Base-by-base conservation (phyloP, 2,888 invertebrate species). In the Amiota mariae region DNA sequence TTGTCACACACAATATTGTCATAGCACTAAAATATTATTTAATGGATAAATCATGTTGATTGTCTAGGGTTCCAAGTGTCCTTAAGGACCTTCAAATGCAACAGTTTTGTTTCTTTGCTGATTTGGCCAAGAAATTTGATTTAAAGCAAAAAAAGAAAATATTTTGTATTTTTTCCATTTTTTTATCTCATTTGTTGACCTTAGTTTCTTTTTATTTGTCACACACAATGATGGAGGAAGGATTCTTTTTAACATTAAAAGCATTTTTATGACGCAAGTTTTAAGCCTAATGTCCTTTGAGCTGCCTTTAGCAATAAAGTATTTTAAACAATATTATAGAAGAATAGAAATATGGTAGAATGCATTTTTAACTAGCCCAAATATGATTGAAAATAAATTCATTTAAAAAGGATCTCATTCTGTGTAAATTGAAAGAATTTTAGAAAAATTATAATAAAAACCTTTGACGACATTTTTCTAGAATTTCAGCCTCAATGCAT, bases 41-140 rank as follows among this genome's bases (percentile, higher is more conserved):
- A 72, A 72, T 72, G 72, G 67, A 72, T 72, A 72, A 67, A 72
- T 72, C 72, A 67, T 72, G 72, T 72, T 68, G 72, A 68, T 49
- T 68, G 72, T 20, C 51, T 36, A 15, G 11, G 36, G 6, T 36
- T 36, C 36, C 8, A 36, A 66, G 48, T 13, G 66, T 48, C 66
- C 66, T 48, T 66, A 18, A 47, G 18, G 59, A 15, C 47, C 9
- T 48, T 48, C 59, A 59, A 59, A 48, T 66, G 66, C 66, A 66
- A 66, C 66, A 66, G 66, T 66, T 66, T 66, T 15, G 66, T 66
- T 66, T 66, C 18, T 48, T 36, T 51, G 54, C 10, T n/a, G 54
- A 63, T 48, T 66, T 36, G 36, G 6, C 36, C 36, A 36, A 36
- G 36, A 36, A 24, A 24, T n/a, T 2, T 24, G 24, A 24, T 48